Evolutionary conservation across 2,888 invertebrate species (phyloP).

Genomic region (Protophormia terraenovae): DNA sequence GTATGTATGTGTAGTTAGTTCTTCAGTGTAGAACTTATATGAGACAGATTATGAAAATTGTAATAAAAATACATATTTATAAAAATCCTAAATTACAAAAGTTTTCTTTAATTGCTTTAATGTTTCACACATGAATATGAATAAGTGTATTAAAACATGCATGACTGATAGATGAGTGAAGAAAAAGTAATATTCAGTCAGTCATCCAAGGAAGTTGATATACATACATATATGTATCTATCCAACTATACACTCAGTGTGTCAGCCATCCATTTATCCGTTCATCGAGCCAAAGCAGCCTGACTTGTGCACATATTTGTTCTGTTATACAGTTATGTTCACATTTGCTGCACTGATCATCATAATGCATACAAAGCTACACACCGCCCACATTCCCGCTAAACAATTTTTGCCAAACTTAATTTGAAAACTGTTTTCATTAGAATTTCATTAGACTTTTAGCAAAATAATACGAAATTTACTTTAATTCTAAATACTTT

Average conservation of each 20-base stretch:
- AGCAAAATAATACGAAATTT: too few relatives aligned
- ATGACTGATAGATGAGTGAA: background rate
- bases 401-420: too few relatives aligned
- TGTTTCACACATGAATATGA: background rate
- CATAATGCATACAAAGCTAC: conserved; percentile 76
- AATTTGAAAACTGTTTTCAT: too few relatives aligned
- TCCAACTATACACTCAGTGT: conserved; percentile 5
- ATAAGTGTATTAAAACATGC: background rate
- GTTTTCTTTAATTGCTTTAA: conserved; percentile 7
- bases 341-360: conserved; percentile 78
- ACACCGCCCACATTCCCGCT: conserved; percentile 40
- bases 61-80: background rate
- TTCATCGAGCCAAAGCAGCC: conserved; percentile 63
- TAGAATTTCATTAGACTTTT: too few relatives aligned
- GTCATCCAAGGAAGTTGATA: conserved; percentile 14
- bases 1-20: too few relatives aligned
- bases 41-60: background rate
- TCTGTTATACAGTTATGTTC: conserved; percentile 80
- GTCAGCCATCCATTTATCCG: conserved; percentile 32
- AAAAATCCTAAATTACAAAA: conserved; percentile 23
- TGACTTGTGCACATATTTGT: conserved; percentile 78
- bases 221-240: too few relatives aligned
- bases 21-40: too few relatives aligned
- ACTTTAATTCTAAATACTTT: too few relatives aligned
- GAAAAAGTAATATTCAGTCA: background rate